Conservation (phyloP, 2,113 vertebrate genomes). For the Eclectus roratus region DNA sequence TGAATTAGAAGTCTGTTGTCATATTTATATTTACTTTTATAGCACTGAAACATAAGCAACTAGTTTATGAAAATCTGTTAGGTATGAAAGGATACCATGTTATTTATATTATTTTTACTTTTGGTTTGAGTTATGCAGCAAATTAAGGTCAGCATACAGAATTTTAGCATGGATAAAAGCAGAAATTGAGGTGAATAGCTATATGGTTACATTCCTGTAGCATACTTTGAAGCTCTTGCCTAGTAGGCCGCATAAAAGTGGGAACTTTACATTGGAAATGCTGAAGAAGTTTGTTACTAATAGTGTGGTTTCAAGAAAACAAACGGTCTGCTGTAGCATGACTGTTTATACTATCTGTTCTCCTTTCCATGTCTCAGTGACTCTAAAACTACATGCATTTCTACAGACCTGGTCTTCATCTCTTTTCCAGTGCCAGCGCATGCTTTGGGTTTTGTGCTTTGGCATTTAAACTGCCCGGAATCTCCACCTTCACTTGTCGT, state of each 20-base stretch:
- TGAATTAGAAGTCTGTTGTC: not conserved
- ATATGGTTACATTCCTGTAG: not conserved
- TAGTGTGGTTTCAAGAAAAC: not conserved
- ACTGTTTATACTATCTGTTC: not conserved
- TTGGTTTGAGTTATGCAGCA: not conserved
- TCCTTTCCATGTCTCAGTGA: not conserved
- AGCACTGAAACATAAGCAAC: not conserved
- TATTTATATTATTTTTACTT: not conserved
- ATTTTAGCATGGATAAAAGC: not conserved
- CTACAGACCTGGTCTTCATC: not conserved
- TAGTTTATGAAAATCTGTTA: not conserved
- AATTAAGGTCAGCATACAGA: not conserved
- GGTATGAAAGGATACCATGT: not conserved
- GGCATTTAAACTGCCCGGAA: not conserved
- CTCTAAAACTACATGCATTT: not conserved
- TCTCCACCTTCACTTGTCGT: not conserved
- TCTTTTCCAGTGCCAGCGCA: not conserved
- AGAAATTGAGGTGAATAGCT: not conserved
- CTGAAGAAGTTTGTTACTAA: not conserved
- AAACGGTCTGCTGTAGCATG: accelerated
- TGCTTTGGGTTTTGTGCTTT: not conserved
- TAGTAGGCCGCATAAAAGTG: not conserved
- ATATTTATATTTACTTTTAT: not conserved
- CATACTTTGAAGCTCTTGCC: not conserved
- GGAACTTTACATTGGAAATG: not conserved